These are phyloP conservation scores for Tachina lurida DNA, from an alignment of 2,888 invertebrate genomes.

Conservation along the genomic window DNA sequence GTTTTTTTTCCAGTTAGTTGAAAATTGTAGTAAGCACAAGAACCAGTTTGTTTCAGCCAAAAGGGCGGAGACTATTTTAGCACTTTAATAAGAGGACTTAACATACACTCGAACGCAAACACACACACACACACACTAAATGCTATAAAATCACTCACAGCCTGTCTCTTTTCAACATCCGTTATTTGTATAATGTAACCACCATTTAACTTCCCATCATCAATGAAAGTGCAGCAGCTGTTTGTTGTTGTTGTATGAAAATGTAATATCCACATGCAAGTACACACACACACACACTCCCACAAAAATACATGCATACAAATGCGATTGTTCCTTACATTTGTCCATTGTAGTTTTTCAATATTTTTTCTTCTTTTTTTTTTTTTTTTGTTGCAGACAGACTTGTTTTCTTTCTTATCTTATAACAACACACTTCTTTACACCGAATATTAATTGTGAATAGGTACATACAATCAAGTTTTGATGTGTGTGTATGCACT, in stretches of 20 bases:
- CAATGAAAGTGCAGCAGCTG: conserved; percentile 33
- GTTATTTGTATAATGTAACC: conserved; percentile 52
- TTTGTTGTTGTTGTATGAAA: conserved; percentile 14
- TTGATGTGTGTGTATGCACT: background rate
- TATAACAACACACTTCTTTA: conserved; percentile 16
- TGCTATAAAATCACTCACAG: background rate
- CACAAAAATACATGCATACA: background rate
- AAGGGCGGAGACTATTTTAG: conserved; percentile 67
- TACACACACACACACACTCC: background rate
- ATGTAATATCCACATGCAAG: background rate
- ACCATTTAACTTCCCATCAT: conserved; percentile 58
- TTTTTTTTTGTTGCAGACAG: conserved; percentile 19
- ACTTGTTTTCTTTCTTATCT: conserved; percentile 8
- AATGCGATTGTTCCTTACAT: background rate
- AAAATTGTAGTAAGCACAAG: conserved; percentile 58
- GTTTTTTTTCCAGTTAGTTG: conserved; percentile 37
- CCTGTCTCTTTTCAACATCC: conserved; percentile 62
- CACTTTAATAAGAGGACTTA: conserved; percentile 34
- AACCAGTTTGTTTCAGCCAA: conserved; percentile 65
- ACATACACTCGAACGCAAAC: conserved; percentile 1
- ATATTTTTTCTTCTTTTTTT: conserved; percentile 7
- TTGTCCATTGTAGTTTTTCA: background rate
- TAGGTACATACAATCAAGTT: background rate
- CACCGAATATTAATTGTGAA: conserved; percentile 13
- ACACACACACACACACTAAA: background rate